Evolutionary conservation across 53 echinoderm and acorn worm species (phyloP).

Genomic region (Mesocentrotus franciscanus): DNA sequence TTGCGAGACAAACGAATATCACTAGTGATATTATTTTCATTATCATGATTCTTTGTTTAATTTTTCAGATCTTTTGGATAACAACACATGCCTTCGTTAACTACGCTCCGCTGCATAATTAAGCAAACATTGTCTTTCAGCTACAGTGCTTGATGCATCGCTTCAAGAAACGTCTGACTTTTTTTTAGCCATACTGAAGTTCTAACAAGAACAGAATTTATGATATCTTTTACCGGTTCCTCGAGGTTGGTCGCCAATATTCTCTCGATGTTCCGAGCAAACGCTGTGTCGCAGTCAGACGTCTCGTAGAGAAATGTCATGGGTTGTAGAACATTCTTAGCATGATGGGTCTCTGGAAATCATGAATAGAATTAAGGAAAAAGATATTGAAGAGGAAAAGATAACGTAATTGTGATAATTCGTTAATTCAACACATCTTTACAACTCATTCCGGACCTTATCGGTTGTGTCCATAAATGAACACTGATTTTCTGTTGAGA

Average conservation of each 20-base stretch:
- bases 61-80: background rate
- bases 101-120: no score
- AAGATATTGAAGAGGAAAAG: background rate
- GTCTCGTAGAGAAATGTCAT: conserved; percentile 63
- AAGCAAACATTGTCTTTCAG: background rate
- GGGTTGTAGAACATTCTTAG: conserved; percentile 55
- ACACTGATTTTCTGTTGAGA: background rate
- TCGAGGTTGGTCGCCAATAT: conserved; percentile 23
- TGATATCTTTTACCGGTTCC: conserved; percentile 20
- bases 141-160: background rate
- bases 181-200: background rate
- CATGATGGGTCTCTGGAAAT: conserved; percentile 61
- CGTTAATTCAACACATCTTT: background rate
- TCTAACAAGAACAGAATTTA: background rate
- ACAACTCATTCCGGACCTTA: background rate
- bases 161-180: background rate
- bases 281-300: conserved; percentile 30
- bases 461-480: background rate
- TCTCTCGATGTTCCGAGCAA: conserved; percentile 32
- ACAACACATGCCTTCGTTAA: background rate
- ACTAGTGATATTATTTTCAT: no score
- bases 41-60: no score
- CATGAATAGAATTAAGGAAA: background rate
- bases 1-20: no score
- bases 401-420: background rate